These are phyloP conservation scores for Exaiptasia diaphana DNA, from an alignment of 64 coral and sea anemone genomes.

Conservation along the genomic window DNA sequence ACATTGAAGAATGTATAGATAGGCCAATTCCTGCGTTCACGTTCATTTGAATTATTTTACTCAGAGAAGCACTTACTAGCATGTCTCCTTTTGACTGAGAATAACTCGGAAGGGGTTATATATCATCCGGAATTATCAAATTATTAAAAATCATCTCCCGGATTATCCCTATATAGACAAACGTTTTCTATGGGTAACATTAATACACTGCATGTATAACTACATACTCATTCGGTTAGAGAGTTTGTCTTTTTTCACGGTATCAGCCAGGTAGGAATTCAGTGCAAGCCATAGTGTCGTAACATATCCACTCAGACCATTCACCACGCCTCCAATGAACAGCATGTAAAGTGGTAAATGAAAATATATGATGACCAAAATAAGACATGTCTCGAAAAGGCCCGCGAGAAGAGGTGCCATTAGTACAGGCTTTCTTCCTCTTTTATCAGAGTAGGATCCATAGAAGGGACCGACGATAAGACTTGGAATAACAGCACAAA, in stretches of 20 bases:
- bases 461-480: conserved; percentile 26
- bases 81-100: no score
- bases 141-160: no score
- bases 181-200: background rate
- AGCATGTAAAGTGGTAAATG: conserved; percentile 55
- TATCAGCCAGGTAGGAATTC: conserved; percentile 72
- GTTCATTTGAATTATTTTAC: no score
- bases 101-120: no score
- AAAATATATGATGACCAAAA: conserved; percentile 58
- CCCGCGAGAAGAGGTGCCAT: conserved; percentile 49
- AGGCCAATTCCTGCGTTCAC: no score
- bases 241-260: conserved; percentile 25
- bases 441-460: conserved; percentile 50
- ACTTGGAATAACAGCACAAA: background rate
- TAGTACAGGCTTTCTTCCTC: conserved; percentile 54
- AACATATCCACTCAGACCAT: conserved; percentile 58
- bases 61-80: no score
- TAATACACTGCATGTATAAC: background rate
- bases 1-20: no score
- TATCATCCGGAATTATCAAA: no score
- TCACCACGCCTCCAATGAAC: conserved; percentile 51
- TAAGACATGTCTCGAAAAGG: conserved; percentile 39
- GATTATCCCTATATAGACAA: no score
- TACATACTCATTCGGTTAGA: conserved; percentile 67
- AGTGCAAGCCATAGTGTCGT: conserved; percentile 45